Base-by-base conservation (phyloP, 64 coral and sea anemone genomes). In the Anthopleura sola region DNA sequence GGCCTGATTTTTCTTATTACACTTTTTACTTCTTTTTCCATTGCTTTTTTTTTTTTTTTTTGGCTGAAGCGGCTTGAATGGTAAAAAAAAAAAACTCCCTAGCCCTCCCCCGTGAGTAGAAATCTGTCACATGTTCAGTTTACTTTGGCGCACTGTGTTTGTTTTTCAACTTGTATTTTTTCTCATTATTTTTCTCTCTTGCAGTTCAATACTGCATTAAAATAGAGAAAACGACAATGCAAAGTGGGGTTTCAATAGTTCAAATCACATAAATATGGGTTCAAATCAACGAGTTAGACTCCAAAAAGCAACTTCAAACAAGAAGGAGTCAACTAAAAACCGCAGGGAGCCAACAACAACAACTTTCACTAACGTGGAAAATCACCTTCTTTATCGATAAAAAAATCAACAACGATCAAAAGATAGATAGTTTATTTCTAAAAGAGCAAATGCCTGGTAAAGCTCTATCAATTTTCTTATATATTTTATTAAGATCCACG, bases 131-230 rank as follows among this genome's bases (percentile, higher is more conserved):
- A 11, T 71, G 66, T 71, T 32, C 7, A 71, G 66, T 71, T 31
- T 71, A 71, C 66, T 71, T 71, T 71, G 76, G 76, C 76, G 76
- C 76, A 24, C 76, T 47, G 36, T 48, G 37, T 38, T 79, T 79
- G 76, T n/a, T 79, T 21, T 79, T 38, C 19, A 15, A 28, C 7
- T 20, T 37, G 39, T 44, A 48, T 79, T 38, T 15, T 32, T 5
- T 62, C n/a, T 71, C 16, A 17, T 15, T 34, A 32, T 71, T 71
- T 71, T 15, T 34, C 29, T 71, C 28, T 34, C 3, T 34, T 18
- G 28, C 6, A 71, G 13, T 29, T 32, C 66, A 71, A 33, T 29
- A 34, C 10, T 12, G 31, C n/a, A 71, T 66, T 29, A 28, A 11
- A 66, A 66, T n/a, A 12, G 7, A 71, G 29, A 14, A 71, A 71